A percentile compares a stretch with the other conserved stretches of the same genome.
phyloP scores from a whole-genome alignment of 2,888 invertebrate genomes.

The Diabrotica balteata region DNA sequence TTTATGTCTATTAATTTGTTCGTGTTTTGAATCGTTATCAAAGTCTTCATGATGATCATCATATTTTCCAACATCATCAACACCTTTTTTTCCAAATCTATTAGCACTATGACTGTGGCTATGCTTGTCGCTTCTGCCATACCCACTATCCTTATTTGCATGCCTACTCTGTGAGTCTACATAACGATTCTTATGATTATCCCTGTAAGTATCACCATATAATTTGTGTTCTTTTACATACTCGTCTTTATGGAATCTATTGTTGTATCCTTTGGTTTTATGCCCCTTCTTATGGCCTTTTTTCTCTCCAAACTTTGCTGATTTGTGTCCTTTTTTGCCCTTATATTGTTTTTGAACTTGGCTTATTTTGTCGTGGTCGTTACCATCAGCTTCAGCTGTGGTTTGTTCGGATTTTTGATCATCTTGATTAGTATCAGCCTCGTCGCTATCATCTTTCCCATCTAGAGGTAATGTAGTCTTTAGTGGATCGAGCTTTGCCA shows the following conservation, averaged over 20 bases:
- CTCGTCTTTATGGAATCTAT: conserved; percentile 81
- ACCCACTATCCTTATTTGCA: conserved; percentile 6
- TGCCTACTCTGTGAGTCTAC: background rate
- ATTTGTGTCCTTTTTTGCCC: conserved; percentile 71
- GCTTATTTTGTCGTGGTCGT: conserved; percentile 63
- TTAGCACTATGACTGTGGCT: conserved; percentile 9
- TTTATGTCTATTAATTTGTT: conserved; percentile 5
- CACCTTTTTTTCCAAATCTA: conserved; percentile 13
- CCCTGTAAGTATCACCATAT: conserved; percentile 20
- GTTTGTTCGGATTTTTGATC: conserved; percentile 55
- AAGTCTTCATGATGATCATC: conserved; percentile 18
- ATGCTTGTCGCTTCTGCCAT: conserved; percentile 3
- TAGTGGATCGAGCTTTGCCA: background rate
- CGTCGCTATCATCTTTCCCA: conserved; percentile 59
- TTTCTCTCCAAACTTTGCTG: conserved; percentile 75
- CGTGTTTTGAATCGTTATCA: conserved; percentile 11
- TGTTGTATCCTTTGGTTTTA: conserved; percentile 80
- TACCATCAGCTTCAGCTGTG: conserved; percentile 58
- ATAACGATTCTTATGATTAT: conserved; percentile 3
- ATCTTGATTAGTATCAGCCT: conserved; percentile 21
- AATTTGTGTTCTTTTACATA: conserved; percentile 81
- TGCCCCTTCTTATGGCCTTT: conserved; percentile 80
- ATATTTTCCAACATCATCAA: conserved; percentile 18
- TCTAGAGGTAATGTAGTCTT: conserved; percentile 38
- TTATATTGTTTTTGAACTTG: conserved; percentile 73